Evolutionary conservation across 2,797 vertebrate species (phyloP).

Genomic region (Bucorvus abyssinicus): DNA sequence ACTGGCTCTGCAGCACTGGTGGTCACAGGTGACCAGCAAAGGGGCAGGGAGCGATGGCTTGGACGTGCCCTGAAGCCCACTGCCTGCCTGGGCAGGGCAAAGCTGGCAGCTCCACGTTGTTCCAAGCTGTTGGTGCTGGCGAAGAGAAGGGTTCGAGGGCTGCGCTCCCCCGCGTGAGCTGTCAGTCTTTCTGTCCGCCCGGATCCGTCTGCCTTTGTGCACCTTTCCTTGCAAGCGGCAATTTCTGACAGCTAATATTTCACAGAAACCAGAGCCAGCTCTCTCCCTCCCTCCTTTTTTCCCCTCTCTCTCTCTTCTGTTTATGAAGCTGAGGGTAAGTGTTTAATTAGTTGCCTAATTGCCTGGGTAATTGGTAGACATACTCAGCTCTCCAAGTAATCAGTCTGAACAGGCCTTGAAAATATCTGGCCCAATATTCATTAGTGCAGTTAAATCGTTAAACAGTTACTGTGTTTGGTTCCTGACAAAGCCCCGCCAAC

Average conservation of each 20-base stretch:
- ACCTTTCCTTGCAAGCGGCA: slow-evolving; percentile 58
- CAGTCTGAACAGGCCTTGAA: slow-evolving; percentile 97
- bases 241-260: slow-evolving; percentile 89
- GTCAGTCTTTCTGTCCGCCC: slow-evolving; percentile 1
- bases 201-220: slow-evolving; percentile 12
- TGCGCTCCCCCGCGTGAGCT: accelerated
- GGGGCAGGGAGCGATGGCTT: not conserved
- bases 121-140: not conserved
- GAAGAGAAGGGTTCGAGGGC: accelerated
- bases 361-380: slow-evolving; percentile 99
- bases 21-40: not conserved
- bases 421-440: slow-evolving; percentile 99
- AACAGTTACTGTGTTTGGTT: slow-evolving; percentile 78
- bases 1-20: not conserved
- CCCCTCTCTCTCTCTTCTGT: slow-evolving; percentile 80
- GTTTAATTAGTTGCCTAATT: slow-evolving; percentile 99
- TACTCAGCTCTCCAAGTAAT: slow-evolving; percentile 99
- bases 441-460: slow-evolving; percentile 91
- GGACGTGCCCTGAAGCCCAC: not conserved
- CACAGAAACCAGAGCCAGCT: slow-evolving; percentile 77
- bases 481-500: slow-evolving; percentile 62
- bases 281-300: slow-evolving; percentile 74
- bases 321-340: slow-evolving; percentile 98
- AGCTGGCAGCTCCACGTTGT: not conserved
- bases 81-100: not conserved